Evolutionary conservation across 1,140 invertebrate genomes (phyloP), one percentile per base, ranked within the genome.

Genomic region (Diorhabda carinulata): DNA sequence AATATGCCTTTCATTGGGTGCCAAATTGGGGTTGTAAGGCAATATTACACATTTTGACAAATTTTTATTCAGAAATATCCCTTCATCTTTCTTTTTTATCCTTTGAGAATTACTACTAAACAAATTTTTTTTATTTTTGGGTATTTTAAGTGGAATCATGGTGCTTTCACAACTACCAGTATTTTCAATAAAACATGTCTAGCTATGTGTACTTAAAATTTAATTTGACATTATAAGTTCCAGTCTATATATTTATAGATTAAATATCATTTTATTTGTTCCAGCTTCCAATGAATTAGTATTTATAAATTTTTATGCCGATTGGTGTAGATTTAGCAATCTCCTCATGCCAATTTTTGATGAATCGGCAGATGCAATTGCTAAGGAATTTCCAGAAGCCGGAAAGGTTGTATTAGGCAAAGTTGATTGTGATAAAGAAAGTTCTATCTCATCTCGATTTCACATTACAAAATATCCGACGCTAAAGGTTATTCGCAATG

Each of bases 401-500:
- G 92, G 92, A 4, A 91, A 89, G 82, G 92, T 98, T 40, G 91
- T 97, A 6, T 92, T 99, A 85, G 97, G 91, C 56, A 97, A 97
- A 87, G 94, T 99, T 4, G 96, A 99, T 81, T 98, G 97, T 86
- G 98, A 99, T 82, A 87, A 86, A 77, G 92, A 99, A 85, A 89
- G 86, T 76, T 83, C 87, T 62, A 86, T 99, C 62, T 93, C 96
- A 5, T 89, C 90, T 6, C 88, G 93, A 74, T 99, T 97, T 83
- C 94, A 98, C 77, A 98, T 99, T 59, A 93, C 90, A 9, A 99
- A 99, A 85, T 99, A 99, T 84, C 98, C 98, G 41, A 99, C 98
- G 9, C 82, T 99, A 47, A 99, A 99, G 84, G 82, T 99, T 25
- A 93, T 99, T 77, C 87, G 94, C 44, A 97, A 97, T 88, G 98